These are phyloP conservation scores for Azemiops feae DNA, from an alignment of 2,113 vertebrate genomes.

Conservation along the genomic window DNA sequence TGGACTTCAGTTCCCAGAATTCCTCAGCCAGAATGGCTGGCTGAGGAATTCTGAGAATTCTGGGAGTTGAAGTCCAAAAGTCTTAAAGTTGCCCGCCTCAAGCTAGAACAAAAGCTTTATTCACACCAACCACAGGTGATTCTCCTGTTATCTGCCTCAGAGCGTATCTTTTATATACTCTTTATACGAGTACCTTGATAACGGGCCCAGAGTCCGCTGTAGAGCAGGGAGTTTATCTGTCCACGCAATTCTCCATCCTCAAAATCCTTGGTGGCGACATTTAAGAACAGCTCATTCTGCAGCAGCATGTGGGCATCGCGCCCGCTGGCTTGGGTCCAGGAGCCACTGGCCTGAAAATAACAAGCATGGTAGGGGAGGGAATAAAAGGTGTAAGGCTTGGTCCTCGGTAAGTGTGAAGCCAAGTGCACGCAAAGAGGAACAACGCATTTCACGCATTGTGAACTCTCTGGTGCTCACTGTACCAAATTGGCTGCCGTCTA, in stretches of 20 bases:
- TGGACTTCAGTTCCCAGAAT: neutral
- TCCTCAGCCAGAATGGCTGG: neutral
- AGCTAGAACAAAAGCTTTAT: neutral
- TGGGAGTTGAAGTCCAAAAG: too few species aligned
- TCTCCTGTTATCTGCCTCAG: neutral
- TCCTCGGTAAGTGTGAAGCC: neutral
- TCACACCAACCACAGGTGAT: neutral
- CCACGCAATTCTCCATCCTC: conserved; percentile 89
- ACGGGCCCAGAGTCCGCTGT: conserved; percentile 81
- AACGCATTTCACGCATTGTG: neutral
- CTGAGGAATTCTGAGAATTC: too few species aligned
- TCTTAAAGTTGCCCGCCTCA: too few species aligned
- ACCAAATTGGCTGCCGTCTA: too few species aligned
- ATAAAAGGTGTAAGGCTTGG: neutral
- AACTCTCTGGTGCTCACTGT: neutral
- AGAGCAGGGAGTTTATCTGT: conserved; percentile 84
- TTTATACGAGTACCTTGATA: conserved; percentile 70
- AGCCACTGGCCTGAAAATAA: conserved; percentile 67
- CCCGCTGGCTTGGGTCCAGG: conserved; percentile 80
- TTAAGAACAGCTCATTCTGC: conserved; percentile 95
- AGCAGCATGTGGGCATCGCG: conserved; percentile 94
- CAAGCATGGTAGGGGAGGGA: neutral
- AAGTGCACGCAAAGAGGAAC: neutral
- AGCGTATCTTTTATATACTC: neutral
- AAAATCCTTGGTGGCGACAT: conserved; percentile 86